Evolutionary conservation across 2,797 vertebrate species (phyloP), one percentile per base, ranked within the genome.

Genomic region (Otolemur crassicaudatus): DNA sequence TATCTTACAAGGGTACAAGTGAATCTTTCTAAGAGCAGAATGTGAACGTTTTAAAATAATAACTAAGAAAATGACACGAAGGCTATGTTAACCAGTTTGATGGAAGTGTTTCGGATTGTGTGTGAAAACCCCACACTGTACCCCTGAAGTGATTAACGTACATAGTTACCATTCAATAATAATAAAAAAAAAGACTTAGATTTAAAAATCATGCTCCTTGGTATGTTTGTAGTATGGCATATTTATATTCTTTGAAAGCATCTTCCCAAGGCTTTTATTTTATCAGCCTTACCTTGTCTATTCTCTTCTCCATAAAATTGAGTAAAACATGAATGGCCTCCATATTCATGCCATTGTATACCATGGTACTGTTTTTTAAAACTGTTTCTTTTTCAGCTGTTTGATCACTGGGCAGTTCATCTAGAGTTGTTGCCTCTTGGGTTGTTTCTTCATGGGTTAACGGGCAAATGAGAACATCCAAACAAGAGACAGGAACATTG

Each of bases 301-400:
- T 99, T 98, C 99, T 99, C 98, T 99, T 99, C 98, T 99, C 99
- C 99, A 99, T 99, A 98, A 99, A 99, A 98, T 98, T 99, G 96
- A 99, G 97, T 77, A 99, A 98, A 97, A 99, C 98, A 67, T 99
- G 99, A 97, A 99, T 98, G 27, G 98, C 99, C 75, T 99, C 98
- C 99, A 99, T 99, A 98, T 99, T 99, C 98, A 99, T 99, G 43
- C 99, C 99, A 63, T 99, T 99, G 94, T 99, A 99, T 92, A 98
- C 98, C 92, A 97, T 95, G 70, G 97, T 81, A 95, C 23, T 97
- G 65, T 20, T 96, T 92, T 98, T 98, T 97, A 98, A 97, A 98
- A 97, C 98, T 43, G 98, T 98, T 91, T 99, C 99, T 92, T 99
- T 99, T 97, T 99, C 99, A 69, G 94, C 53, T 76, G 97, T 99